Percentiles rank a stretch among this genome's conserved stretches.
Conservation (phyloP, 2,888 invertebrate species). For the Heliconius aoede region DNA sequence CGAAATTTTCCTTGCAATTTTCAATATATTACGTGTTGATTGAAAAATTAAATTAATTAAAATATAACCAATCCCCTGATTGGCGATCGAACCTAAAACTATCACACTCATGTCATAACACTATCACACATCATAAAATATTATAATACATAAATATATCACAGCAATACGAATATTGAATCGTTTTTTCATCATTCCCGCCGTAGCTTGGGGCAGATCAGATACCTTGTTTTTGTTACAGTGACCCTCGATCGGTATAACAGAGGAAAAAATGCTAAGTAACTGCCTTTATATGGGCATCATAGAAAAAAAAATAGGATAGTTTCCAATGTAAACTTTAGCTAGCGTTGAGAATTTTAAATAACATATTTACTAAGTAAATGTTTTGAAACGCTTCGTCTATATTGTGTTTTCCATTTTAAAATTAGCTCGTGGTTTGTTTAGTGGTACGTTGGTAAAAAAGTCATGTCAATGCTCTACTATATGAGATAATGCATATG, state of each 20-base stretch:
- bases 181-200: conserved; percentile 43
- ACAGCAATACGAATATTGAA: conserved; percentile 44
- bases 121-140: neutral
- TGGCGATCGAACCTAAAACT: neutral
- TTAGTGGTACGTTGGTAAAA: neutral
- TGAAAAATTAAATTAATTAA: neutral
- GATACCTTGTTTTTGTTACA: conserved; percentile 35
- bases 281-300: conserved; percentile 22
- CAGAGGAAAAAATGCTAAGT: conserved; percentile 25
- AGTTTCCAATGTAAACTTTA: neutral
- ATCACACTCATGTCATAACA: neutral
- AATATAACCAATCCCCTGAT: no score
- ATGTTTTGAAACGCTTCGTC: neutral
- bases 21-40: neutral
- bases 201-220: conserved; percentile 32
- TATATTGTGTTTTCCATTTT: conserved; percentile 2
- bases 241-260: conserved; percentile 33
- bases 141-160: neutral
- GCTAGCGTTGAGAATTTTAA: neutral
- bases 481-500: no score
- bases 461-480: no score
- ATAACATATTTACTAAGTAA: conserved; percentile 11
- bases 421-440: neutral
- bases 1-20: no score
- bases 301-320: conserved; percentile 20